phyloP scores from a whole-genome alignment of 1,140 invertebrate genomes.

The Penaeus indicus region DNA sequence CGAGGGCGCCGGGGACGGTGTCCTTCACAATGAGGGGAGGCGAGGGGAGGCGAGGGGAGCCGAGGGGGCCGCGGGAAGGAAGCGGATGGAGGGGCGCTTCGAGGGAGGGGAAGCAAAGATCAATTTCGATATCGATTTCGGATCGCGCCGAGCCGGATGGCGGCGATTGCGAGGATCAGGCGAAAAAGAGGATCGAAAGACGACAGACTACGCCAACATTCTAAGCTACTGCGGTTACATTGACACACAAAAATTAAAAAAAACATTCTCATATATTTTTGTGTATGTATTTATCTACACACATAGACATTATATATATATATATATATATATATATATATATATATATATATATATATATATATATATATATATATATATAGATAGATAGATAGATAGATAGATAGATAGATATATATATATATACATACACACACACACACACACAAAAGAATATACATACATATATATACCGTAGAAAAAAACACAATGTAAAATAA shows the following conservation, averaged over 20 bases:
- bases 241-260: neutral
- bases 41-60: neutral
- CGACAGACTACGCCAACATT: neutral
- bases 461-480: too few species aligned
- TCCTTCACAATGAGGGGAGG: neutral
- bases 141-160: neutral
- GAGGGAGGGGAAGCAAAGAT: neutral
- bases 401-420: too few species aligned
- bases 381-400: too few species aligned
- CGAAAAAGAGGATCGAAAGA: neutral
- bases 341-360: too few species aligned
- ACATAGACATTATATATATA: neutral
- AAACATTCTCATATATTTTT: constrained; percentile 11
- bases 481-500: too few species aligned
- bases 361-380: too few species aligned
- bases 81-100: neutral
- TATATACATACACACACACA: too few species aligned
- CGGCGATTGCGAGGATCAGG: neutral
- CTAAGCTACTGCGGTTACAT: neutral
- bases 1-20: neutral
- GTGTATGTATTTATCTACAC: constrained; percentile 36
- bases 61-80: neutral
- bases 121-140: neutral
- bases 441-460: too few species aligned
- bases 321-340: too few species aligned